A percentile compares a stretch with the other conserved stretches of the same genome.
phyloP scores from a whole-genome alignment of 2,888 invertebrate genomes.

The Heliconius charithonia region DNA sequence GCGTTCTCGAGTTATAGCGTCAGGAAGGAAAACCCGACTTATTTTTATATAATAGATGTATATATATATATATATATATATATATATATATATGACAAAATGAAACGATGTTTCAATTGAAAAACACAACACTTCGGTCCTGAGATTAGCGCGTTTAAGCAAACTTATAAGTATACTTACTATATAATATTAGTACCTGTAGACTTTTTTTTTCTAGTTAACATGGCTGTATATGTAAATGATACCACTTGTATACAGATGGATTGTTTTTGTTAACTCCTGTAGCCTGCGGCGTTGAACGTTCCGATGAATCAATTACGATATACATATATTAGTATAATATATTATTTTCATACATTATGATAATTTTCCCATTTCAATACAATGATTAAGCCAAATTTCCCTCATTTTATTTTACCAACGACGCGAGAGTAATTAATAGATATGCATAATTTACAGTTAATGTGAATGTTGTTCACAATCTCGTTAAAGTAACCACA shows the following conservation, averaged over 20 bases:
- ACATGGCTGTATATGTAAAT: no score
- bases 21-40: no score
- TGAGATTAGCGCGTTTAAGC: no score
- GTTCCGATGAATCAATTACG: not conserved
- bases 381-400: conserved; percentile 32
- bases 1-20: no score
- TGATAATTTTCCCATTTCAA: conserved; percentile 17
- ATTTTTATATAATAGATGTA: no score
- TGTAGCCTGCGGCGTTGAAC: not conserved
- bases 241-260: not conserved
- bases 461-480: conserved; percentile 23
- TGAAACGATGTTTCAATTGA: no score
- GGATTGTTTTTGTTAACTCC: not conserved
- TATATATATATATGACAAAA: no score
- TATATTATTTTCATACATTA: conserved; percentile 25
- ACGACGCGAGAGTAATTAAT: conserved; percentile 28
- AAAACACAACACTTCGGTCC: no score
- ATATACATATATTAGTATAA: not conserved
- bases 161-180: no score
- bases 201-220: no score
- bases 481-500: conserved; percentile 10
- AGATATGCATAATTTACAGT: conserved; percentile 23
- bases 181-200: no score
- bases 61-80: no score
- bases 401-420: conserved; percentile 30